These are phyloP conservation scores for Heliconius nattereri DNA, from an alignment of 1,140 invertebrate species.

Conservation along the genomic window DNA sequence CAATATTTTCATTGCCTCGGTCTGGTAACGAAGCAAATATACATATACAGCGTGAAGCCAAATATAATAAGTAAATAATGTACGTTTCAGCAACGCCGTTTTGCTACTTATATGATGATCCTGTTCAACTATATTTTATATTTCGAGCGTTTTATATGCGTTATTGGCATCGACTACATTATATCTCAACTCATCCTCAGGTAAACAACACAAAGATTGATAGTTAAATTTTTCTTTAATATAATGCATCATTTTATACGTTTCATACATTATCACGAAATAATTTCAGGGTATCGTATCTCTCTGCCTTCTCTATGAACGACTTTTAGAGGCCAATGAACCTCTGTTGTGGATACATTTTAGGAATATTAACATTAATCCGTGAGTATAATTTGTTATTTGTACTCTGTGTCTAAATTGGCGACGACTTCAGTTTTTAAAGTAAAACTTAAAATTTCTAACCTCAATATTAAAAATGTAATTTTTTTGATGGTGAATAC, in stretches of 20 bases:
- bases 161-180: slow-evolving; percentile 95
- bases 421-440: not conserved
- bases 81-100: slow-evolving; percentile 90
- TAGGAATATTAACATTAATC: slow-evolving; percentile 91
- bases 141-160: slow-evolving; percentile 95
- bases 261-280: not conserved
- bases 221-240: too few relatives aligned
- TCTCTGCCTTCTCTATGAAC: slow-evolving; percentile 92
- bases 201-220: slow-evolving; percentile 46
- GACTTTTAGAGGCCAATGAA: slow-evolving; percentile 94
- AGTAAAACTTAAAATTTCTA: too few relatives aligned
- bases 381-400: slow-evolving; percentile 85
- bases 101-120: slow-evolving; percentile 95
- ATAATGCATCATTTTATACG: too few relatives aligned
- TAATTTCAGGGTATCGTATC: slow-evolving; percentile 89
- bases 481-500: too few relatives aligned
- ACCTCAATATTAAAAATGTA: too few relatives aligned
- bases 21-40: too few relatives aligned
- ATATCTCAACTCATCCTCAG: slow-evolving; percentile 94
- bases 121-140: slow-evolving; percentile 92
- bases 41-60: too few relatives aligned
- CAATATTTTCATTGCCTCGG: too few relatives aligned
- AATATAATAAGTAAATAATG: not conserved
- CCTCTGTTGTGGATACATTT: slow-evolving; percentile 95
- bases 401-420: not conserved